Evolutionary conservation across 2,113 vertebrate species (phyloP).

Genomic region (Callipepla californica): DNA sequence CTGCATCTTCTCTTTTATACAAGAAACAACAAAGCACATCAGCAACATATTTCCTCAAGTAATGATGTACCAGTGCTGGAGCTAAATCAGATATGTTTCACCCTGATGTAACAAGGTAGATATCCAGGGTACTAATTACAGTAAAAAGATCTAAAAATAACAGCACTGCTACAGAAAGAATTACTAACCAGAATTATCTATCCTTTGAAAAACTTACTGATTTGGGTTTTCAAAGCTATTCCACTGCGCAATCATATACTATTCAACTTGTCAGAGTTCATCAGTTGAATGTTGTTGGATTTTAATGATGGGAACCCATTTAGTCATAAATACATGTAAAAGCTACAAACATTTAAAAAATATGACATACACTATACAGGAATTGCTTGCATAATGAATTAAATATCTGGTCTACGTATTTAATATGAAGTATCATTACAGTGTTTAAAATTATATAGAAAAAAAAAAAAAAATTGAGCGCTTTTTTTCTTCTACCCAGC

Average conservation of each 20-base stretch:
- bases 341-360: background rate
- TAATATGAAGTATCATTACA: background rate
- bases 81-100: conserved; percentile 26
- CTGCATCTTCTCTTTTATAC: conserved; percentile 41
- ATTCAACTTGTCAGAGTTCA: background rate
- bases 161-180: background rate
- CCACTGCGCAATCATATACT: background rate
- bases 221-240: conserved; percentile 22
- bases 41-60: background rate
- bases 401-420: background rate
- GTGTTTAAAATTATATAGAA: background rate
- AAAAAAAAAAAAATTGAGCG: background rate
- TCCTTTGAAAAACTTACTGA: background rate
- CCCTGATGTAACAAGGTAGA: conserved; percentile 3
- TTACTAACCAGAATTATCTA: background rate
- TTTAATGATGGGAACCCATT: background rate
- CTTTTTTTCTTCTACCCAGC: background rate
- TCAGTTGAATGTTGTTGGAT: background rate
- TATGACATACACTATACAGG: background rate
- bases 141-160: conserved; percentile 33
- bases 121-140: conserved; percentile 22
- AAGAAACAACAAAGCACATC: conserved; percentile 43
- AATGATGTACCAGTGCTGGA: background rate
- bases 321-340: background rate
- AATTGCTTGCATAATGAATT: background rate